Percentiles rank a stretch among this genome's conserved stretches.
These are phyloP conservation scores for Ispidina lecontei DNA, from an alignment of 2,797 vertebrate species.

Conservation along the genomic window DNA sequence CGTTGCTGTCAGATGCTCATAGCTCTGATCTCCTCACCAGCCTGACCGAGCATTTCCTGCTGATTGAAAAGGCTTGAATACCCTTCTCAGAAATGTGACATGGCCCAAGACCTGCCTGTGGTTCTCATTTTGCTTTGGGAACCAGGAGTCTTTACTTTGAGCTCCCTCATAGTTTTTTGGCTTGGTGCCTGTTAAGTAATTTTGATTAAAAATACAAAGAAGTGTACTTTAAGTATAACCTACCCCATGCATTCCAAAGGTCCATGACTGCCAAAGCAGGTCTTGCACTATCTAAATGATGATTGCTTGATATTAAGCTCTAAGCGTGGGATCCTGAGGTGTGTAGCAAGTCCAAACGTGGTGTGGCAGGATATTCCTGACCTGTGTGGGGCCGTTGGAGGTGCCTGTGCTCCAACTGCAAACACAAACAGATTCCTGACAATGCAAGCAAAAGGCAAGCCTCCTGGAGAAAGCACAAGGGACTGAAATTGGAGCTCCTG, in stretches of 20 bases:
- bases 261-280: background rate
- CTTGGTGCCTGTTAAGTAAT: background rate
- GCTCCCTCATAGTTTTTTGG: background rate
- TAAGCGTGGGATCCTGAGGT: background rate
- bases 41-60: accelerated
- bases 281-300: background rate
- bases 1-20: background rate
- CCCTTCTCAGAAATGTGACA: background rate
- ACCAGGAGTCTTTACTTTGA: background rate
- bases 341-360: accelerated
- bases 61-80: background rate
- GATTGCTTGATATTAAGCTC: background rate
- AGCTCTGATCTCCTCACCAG: background rate
- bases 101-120: background rate
- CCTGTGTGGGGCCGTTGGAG: background rate
- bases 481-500: background rate
- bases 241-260: background rate
- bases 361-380: background rate
- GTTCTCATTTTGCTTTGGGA: background rate
- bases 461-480: background rate
- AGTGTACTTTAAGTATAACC: background rate
- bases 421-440: background rate
- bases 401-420: background rate
- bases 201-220: background rate
- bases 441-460: background rate